Evolutionary conservation across 2,797 vertebrate species (phyloP).

Genomic region (Paguma larvata): DNA sequence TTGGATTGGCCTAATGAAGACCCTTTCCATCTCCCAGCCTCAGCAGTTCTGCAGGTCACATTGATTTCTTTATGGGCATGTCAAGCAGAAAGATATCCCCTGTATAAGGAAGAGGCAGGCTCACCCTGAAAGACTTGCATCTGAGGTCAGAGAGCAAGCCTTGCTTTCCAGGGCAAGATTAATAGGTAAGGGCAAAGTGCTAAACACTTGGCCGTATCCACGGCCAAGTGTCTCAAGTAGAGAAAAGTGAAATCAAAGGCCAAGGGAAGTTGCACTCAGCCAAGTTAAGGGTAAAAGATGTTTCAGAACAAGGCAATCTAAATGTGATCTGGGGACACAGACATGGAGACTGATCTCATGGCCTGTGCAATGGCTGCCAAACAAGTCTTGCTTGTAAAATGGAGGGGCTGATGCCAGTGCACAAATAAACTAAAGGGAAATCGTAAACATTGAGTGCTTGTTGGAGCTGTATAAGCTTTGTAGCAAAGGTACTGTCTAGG

Average conservation of each 20-base stretch:
- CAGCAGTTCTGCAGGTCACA: conserved; percentile 47
- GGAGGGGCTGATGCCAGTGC: not conserved
- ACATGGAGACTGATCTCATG: not conserved
- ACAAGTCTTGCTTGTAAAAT: not conserved
- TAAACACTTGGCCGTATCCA: conserved; percentile 54
- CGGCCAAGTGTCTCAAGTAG: not conserved
- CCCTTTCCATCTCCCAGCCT: conserved; percentile 40
- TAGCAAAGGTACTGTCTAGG: not conserved
- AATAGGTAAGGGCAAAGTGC: conserved; percentile 50
- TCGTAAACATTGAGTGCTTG: not conserved
- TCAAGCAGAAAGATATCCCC: conserved; percentile 52
- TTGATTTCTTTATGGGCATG: conserved; percentile 66
- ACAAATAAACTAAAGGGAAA: conserved; percentile 29
- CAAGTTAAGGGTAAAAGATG: not conserved
- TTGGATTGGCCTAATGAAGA: conserved; percentile 59
- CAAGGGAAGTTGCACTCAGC: not conserved
- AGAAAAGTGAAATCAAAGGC: conserved; percentile 63
- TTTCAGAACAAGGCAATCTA: not conserved
- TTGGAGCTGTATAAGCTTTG: not conserved
- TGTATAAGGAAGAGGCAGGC: not conserved
- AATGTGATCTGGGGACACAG: not conserved
- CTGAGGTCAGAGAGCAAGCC: conserved; percentile 14
- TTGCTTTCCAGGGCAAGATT: conserved; percentile 62
- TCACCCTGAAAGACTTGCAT: conserved; percentile 37
- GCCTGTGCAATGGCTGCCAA: not conserved